Evolutionary conservation across 2,797 vertebrate genomes (phyloP).

Genomic region (Benthosema pterotum): DNA sequence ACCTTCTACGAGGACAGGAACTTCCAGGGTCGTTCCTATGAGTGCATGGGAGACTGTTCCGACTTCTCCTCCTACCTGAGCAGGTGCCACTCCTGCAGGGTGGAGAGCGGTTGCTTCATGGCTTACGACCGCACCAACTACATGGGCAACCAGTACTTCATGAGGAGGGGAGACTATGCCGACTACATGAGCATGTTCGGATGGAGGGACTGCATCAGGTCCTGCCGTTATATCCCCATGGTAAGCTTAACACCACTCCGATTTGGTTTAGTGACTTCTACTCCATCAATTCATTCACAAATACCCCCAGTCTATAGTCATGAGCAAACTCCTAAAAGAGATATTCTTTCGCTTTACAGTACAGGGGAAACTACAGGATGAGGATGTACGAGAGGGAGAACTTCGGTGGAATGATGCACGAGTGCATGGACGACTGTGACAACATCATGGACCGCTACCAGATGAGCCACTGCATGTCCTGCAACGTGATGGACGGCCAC

Average conservation of each 20-base stretch:
- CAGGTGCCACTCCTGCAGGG: slow-evolving; percentile 73
- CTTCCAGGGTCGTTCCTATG: slow-evolving; percentile 78
- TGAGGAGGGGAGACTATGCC: slow-evolving; percentile 72
- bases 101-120: slow-evolving; percentile 66
- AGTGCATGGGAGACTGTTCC: slow-evolving; percentile 71
- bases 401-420: slow-evolving; percentile 61
- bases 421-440: slow-evolving; percentile 68
- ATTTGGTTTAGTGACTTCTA: too few species aligned
- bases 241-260: slow-evolving; percentile 34
- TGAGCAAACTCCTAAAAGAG: neutral
- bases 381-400: slow-evolving; percentile 75
- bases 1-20: slow-evolving; percentile 73
- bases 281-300: too few species aligned
- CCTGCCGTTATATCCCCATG: slow-evolving; percentile 68
- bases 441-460: slow-evolving; percentile 63
- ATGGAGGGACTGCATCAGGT: slow-evolving; percentile 62
- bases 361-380: slow-evolving; percentile 71
- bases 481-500: slow-evolving; percentile 73
- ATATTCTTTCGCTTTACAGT: slow-evolving; percentile 37
- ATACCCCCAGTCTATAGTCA: neutral
- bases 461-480: slow-evolving; percentile 68
- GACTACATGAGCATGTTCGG: slow-evolving; percentile 72
- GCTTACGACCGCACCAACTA: slow-evolving; percentile 69
- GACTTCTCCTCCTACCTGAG: slow-evolving; percentile 73
- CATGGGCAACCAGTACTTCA: slow-evolving; percentile 73